Evolutionary conservation across 2,113 vertebrate genomes (phyloP), one percentile per base, ranked within the genome.

Genomic region (Stegastes partitus): DNA sequence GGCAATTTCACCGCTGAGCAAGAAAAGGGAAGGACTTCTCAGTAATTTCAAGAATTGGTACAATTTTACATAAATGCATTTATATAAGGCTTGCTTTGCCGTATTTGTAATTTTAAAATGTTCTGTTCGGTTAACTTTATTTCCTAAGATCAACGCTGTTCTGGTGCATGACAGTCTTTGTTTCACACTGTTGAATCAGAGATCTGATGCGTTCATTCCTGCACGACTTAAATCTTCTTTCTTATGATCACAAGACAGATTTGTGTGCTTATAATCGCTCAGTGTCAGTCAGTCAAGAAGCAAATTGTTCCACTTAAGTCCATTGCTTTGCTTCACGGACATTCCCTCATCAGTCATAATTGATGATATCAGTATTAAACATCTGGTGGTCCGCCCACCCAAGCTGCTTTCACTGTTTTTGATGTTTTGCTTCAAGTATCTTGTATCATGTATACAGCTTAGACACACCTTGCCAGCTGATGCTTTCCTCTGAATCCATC

Each of bases 331-430:
- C 28, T 84, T 63, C 57, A 62, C 16, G 34, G 28, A 82, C 22
- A 58, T 68, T 34, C 53, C 16, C 58, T 84, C 63, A 83, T 89
- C 56, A 89, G 50, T 78, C 39, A 54, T 76, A 79, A 86, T 77
- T 81, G 10, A n/a, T 74, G 72, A 64, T 66, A 76, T 63, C 44
- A 76, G 44, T 80, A 73, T 74, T 61, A 57, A 78, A 77, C 83
- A 91, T 87, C 85, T 91, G 87, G 21, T 68, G 68, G 4, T 58
- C 81, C 37, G 64, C 75, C 77, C 75, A 67, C 62, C 58, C 79
- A 82, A 89, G 79, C 87, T 87, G 83, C 77, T 79, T 77, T 45
- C 37, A 45, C 8, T 69, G 31, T 50, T 79, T 78, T 47, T 71
- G 28, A 85, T 75, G 69, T 68, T 85, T 76, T 1, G 44, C 80